Conservation (phyloP, 2,113 vertebrate species). For the Butorides virescens region DNA sequence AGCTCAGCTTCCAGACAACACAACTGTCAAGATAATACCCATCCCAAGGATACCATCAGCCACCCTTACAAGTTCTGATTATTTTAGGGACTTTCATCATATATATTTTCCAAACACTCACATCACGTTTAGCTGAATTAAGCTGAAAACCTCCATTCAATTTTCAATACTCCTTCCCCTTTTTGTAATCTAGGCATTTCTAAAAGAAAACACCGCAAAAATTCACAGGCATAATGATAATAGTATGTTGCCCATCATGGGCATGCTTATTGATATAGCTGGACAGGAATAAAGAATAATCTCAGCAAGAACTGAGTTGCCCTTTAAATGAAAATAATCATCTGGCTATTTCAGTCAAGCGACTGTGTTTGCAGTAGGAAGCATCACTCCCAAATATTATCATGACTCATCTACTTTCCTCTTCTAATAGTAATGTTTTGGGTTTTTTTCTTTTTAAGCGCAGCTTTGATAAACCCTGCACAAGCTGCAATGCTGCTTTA, state of each 20-base stretch:
- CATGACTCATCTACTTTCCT: conserved; percentile 51
- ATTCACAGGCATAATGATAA: not conserved
- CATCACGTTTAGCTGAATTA: not conserved
- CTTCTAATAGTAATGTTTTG: not conserved
- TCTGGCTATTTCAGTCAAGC: not conserved
- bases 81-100: not conserved
- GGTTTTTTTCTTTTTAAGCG: not conserved
- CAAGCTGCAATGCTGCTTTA: not conserved
- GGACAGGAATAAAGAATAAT: not conserved
- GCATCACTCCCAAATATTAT: not conserved
- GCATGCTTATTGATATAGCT: not conserved
- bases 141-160: not conserved
- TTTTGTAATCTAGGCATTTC: not conserved
- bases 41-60: not conserved
- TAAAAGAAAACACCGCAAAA: not conserved
- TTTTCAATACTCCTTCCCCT: not conserved
- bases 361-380: not conserved
- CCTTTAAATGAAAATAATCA: conserved; percentile 34
- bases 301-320: not conserved
- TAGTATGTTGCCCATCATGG: not conserved
- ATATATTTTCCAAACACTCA: not conserved
- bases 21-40: not conserved
- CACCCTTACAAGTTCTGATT: not conserved
- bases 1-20: not conserved
- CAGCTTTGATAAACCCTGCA: not conserved